phyloP scores from a whole-genome alignment of 1,140 invertebrate species.

The Drosophila paulistorum region DNA sequence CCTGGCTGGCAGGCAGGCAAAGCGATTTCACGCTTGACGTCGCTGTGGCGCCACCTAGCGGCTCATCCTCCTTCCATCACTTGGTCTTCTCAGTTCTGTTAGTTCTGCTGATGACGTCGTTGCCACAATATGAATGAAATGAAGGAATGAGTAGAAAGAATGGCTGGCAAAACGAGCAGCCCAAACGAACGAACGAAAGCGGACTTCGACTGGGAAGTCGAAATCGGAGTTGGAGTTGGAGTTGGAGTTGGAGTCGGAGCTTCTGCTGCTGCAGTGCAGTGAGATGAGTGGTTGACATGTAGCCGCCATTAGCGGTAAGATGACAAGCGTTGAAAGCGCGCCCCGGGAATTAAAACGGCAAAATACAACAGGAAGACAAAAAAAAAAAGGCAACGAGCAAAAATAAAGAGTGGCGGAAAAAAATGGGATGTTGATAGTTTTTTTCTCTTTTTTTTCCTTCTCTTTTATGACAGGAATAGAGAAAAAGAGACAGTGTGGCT shows the following conservation, averaged over 20 bases:
- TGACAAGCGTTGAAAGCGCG: conserved; percentile 79
- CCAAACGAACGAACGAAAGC: not conserved
- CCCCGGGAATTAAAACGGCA: conserved; percentile 76
- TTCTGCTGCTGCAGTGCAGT: conserved; percentile 42
- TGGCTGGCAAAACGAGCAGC: conserved; percentile 67
- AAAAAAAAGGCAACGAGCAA: not conserved
- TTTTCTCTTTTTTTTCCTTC: conserved; percentile 9
- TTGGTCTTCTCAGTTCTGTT: not conserved
- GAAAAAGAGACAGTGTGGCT: conserved; percentile 5
- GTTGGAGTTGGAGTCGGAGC: conserved; percentile 19
- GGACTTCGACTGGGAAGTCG: conserved; percentile 2
- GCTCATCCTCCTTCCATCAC: not conserved
- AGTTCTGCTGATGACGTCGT: conserved; percentile 39
- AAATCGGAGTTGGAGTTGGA: conserved; percentile 9
- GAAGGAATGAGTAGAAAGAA: conserved; percentile 57
- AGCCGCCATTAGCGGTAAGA: conserved; percentile 80
- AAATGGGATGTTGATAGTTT: conserved; percentile 62
- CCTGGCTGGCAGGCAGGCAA: conserved; percentile 48
- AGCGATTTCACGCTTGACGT: conserved; percentile 75
- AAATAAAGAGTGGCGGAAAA: not conserved
- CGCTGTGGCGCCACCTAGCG: conserved; percentile 66
- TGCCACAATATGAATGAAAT: conserved; percentile 40
- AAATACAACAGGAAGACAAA: conserved; percentile 20
- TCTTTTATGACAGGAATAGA: conserved; percentile 63
- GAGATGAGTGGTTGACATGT: conserved; percentile 80